phyloP scores from a whole-genome alignment of 1,140 invertebrate species.

The Aphelenchoides fujianensis region DNA sequence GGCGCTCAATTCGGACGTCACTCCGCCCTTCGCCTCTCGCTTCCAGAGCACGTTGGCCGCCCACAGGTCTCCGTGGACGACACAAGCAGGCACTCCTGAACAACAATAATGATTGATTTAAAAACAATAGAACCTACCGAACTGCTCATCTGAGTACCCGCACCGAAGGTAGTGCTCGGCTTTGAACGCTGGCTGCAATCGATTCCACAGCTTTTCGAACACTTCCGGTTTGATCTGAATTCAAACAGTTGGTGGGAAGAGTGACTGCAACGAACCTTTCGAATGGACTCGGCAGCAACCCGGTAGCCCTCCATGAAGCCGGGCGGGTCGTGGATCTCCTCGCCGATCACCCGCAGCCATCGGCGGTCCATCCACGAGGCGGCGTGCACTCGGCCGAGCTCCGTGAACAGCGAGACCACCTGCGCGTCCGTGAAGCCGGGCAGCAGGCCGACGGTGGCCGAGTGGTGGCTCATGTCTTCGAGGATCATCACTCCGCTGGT shows the following conservation, averaged over 20 bases:
- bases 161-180: not conserved
- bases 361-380: constrained; percentile 35
- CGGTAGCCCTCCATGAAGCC: not conserved
- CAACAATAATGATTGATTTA: not conserved
- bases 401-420: constrained; percentile 35
- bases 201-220: constrained; percentile 33
- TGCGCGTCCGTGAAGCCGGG: constrained; percentile 44
- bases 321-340: not conserved
- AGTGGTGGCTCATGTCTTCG: constrained; percentile 38
- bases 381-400: constrained; percentile 35
- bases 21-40: constrained; percentile 28
- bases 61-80: constrained; percentile 49
- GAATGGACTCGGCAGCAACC: not conserved
- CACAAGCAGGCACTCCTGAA: constrained; percentile 33
- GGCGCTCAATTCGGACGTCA: constrained; percentile 37
- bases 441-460: constrained; percentile 29
- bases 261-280: not conserved
- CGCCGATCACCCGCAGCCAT: constrained; percentile 25
- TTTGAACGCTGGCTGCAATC: constrained; percentile 26
- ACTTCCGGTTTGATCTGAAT: constrained; percentile 45
- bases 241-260: not conserved
- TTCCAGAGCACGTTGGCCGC: constrained; percentile 46
- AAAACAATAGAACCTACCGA: constrained; percentile 38
- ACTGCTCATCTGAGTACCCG: constrained; percentile 28
- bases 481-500: constrained; percentile 44